A percentile compares a stretch with the other conserved stretches of the same genome.
Conservation (phyloP, 2,797 vertebrate species). For the Chloroceryle inda region DNA sequence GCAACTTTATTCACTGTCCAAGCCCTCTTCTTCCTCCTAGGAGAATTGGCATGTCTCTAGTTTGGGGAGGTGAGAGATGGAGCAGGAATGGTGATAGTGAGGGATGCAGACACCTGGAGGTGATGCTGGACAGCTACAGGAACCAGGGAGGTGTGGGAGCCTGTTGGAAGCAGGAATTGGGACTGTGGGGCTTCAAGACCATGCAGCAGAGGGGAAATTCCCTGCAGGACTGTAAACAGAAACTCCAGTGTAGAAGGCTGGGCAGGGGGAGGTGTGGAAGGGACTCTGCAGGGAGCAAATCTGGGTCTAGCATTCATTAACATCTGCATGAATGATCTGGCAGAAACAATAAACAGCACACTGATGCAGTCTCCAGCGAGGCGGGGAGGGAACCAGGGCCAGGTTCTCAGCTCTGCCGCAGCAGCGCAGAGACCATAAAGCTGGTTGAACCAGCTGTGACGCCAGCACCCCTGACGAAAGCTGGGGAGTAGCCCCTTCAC, state of each 20-base stretch:
- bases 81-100: slow-evolving; percentile 43
- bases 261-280: slow-evolving; percentile 71
- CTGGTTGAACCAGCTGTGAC: not conserved
- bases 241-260: slow-evolving; percentile 55
- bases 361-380: slow-evolving; percentile 47
- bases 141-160: slow-evolving; percentile 59
- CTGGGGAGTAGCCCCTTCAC: not conserved
- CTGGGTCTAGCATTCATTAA: slow-evolving; percentile 72
- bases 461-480: rapidly evolving
- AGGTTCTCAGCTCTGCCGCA: slow-evolving; percentile 60
- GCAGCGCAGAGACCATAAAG: slow-evolving; percentile 49
- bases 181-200: not conserved
- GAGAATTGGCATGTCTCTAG: not conserved
- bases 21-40: not conserved
- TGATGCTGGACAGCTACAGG: slow-evolving; percentile 58
- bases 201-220: slow-evolving; percentile 51
- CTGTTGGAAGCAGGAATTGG: slow-evolving; percentile 43
- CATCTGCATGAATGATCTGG: slow-evolving; percentile 75
- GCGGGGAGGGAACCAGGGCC: slow-evolving; percentile 14
- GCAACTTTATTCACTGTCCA: not conserved
- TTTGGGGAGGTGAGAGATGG: not conserved
- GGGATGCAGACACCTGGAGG: slow-evolving; percentile 15
- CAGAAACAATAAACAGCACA: slow-evolving; percentile 76
- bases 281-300: slow-evolving; percentile 62
- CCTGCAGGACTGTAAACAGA: slow-evolving; percentile 65